Percentiles rank a stretch among this genome's conserved stretches.
phyloP scores from a whole-genome alignment of 2,888 invertebrate genomes.

The Hybos culiciformis region DNA sequence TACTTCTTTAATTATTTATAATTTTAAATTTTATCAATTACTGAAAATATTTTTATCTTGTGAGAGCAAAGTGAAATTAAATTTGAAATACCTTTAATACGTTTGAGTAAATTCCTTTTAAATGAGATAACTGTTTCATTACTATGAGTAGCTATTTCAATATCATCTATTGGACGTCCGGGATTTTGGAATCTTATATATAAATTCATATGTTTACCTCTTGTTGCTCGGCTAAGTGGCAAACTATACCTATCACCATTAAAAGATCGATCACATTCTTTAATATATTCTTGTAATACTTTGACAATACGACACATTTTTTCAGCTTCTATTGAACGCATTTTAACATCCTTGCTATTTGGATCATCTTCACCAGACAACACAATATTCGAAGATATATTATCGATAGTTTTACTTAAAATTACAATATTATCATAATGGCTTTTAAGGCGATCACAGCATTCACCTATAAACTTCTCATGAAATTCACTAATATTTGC shows the following conservation, averaged over 20 bases:
- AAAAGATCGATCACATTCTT: slow-evolving; percentile 83
- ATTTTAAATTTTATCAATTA: too few relatives aligned
- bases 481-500: slow-evolving; percentile 71
- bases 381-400: slow-evolving; percentile 17
- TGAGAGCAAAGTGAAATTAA: too few relatives aligned
- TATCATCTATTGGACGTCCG: slow-evolving; percentile 77
- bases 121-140: slow-evolving; percentile 86
- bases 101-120: slow-evolving; percentile 55
- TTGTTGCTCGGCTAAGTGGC: slow-evolving; percentile 71
- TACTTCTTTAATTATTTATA: too few relatives aligned
- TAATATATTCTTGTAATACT: slow-evolving; percentile 88
- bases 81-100: slow-evolving; percentile 37
- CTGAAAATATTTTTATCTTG: too few relatives aligned
- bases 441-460: slow-evolving; percentile 76
- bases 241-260: slow-evolving; percentile 77
- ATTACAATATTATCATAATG: slow-evolving; percentile 69
- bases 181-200: slow-evolving; percentile 79
- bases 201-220: slow-evolving; percentile 78
- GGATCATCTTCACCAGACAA: slow-evolving; percentile 15
- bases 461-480: slow-evolving; percentile 81
- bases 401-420: slow-evolving; percentile 26
- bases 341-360: slow-evolving; percentile 29
- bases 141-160: slow-evolving; percentile 84
- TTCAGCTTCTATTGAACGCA: slow-evolving; percentile 47
- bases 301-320: slow-evolving; percentile 88